These are phyloP conservation scores for rabbit (Oryctolagus cuniculus) DNA, from an alignment of 2,113 vertebrate species.

Conservation along the genomic window DNA sequence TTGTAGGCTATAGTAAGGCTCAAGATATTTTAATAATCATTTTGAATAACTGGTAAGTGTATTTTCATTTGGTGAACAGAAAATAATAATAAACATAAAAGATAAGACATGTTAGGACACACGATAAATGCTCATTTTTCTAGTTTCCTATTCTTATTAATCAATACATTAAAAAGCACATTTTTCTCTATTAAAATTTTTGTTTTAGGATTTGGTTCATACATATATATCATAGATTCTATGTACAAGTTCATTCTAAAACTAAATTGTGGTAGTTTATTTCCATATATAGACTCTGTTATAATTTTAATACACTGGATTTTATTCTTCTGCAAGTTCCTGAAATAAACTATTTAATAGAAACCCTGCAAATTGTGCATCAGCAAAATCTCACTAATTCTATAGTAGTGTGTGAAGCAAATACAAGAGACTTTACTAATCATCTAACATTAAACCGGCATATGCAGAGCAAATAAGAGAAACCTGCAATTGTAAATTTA, in stretches of 20 bases:
- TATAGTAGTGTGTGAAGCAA: not conserved
- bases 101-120: not conserved
- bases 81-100: slow-evolving; percentile 20
- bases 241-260: not conserved
- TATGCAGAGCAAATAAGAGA: not conserved
- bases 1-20: not conserved
- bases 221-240: not conserved
- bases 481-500: slow-evolving; percentile 21
- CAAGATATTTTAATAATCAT: not conserved
- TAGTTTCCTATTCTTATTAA: not conserved
- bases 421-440: not conserved
- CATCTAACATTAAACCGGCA: not conserved
- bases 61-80: slow-evolving; percentile 43
- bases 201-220: not conserved
- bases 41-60: not conserved
- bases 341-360: slow-evolving; percentile 40
- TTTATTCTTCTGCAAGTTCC: not conserved
- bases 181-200: not conserved
- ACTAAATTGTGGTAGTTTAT: not conserved
- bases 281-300: not conserved
- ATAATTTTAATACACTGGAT: not conserved
- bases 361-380: not conserved
- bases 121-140: not conserved
- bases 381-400: not conserved
- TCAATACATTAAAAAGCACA: not conserved